A percentile compares a stretch with the other conserved stretches of the same genome.
phyloP scores from a whole-genome alignment of 2,888 invertebrate species.

The Drosophila mayaguana region DNA sequence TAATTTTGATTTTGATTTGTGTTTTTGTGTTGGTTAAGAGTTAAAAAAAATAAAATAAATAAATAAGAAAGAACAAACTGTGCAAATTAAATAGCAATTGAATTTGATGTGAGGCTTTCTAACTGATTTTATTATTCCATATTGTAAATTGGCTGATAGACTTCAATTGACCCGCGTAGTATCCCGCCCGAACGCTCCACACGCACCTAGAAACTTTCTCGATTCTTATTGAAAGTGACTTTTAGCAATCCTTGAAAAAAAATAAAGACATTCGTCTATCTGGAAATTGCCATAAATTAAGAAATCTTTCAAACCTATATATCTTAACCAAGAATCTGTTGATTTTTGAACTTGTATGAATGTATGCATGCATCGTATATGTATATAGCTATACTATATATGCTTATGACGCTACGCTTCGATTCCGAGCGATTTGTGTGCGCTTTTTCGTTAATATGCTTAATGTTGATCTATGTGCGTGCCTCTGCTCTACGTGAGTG shows the following conservation, averaged over 20 bases:
- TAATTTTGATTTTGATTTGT: constrained; percentile 11
- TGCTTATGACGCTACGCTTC: constrained; percentile 25
- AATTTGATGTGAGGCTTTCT: constrained; percentile 35
- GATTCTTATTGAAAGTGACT: constrained; percentile 6
- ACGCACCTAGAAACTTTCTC: constrained; percentile 26
- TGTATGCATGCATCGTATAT: background rate
- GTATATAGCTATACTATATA: constrained; percentile 3
- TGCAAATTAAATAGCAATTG: constrained; percentile 48
- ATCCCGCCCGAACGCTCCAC: constrained; percentile 1
- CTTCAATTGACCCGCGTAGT: constrained; percentile 44
- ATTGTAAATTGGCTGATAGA: constrained; percentile 59
- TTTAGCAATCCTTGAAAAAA: constrained; percentile 11
- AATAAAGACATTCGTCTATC: background rate
- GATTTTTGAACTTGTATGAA: background rate
- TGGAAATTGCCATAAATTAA: constrained; percentile 8
- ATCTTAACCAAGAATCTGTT: constrained; percentile 8
- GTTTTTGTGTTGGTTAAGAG: constrained; percentile 2
- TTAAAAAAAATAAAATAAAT: background rate
- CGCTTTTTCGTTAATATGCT: constrained; percentile 55
- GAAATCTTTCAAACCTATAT: constrained; percentile 5
- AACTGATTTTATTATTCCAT: constrained; percentile 45
- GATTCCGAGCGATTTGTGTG: constrained; percentile 65
- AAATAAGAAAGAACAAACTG: background rate
- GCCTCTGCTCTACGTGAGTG: constrained; percentile 8
- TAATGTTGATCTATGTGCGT: constrained; percentile 45